Conservation (phyloP, 2,113 vertebrate genomes). For the Cinclus cinclus region DNA sequence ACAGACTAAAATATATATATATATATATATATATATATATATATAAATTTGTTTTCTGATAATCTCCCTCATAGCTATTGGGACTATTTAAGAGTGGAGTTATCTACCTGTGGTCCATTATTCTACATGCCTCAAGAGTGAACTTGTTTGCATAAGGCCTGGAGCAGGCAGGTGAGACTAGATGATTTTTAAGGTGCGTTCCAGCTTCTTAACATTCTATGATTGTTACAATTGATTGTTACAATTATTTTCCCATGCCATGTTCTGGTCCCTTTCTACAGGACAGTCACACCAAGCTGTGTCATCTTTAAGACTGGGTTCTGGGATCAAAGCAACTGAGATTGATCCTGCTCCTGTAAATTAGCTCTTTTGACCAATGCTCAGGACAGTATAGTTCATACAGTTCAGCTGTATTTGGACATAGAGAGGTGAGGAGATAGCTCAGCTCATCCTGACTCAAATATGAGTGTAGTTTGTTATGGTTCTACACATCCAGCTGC, state of each 20-base stretch:
- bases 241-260: not conserved
- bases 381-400: not conserved
- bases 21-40: too few relatives aligned
- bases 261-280: not conserved
- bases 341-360: not conserved
- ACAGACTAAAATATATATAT: too few relatives aligned
- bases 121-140: not conserved
- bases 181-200: not conserved
- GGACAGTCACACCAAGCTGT: not conserved
- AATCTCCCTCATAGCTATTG: not conserved
- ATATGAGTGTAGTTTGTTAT: not conserved
- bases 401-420: not conserved
- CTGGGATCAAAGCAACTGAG: not conserved
- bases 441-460: not conserved
- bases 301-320: not conserved
- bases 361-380: not conserved
- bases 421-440: too few relatives aligned
- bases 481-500: not conserved
- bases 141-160: not conserved
- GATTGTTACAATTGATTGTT: not conserved
- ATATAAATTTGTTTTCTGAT: not conserved
- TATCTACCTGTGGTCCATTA: not conserved
- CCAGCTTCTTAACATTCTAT: not conserved
- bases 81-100: not conserved
- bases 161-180: not conserved